Evolutionary conservation across 2,888 invertebrate genomes (phyloP).

Genomic region (Norana najaformis): DNA sequence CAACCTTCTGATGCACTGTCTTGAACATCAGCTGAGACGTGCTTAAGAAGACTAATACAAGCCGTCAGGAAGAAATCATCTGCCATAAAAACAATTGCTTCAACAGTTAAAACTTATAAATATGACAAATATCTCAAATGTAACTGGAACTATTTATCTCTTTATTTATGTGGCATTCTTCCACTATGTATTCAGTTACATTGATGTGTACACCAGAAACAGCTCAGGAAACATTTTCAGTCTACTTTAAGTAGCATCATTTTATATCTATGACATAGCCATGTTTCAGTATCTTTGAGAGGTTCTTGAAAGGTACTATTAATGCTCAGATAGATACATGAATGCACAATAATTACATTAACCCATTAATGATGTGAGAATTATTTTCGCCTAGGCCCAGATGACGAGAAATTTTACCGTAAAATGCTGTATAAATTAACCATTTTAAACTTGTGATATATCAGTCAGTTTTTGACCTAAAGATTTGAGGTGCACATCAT

Average conservation of each 20-base stretch:
- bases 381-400: no score
- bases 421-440: no score
- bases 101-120: not conserved
- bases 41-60: constrained; percentile 81
- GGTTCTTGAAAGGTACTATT: not conserved
- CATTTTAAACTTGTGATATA: no score
- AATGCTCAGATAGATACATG: not conserved
- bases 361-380: no score
- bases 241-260: not conserved
- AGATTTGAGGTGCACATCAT: no score
- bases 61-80: constrained; percentile 88
- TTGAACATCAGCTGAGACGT: constrained; percentile 69
- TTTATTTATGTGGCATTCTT: not conserved
- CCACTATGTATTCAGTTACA: not conserved
- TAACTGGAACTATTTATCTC: not conserved
- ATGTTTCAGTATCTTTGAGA: not conserved
- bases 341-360: no score
- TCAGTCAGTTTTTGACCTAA: no score
- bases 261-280: not conserved
- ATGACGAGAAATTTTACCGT: no score
- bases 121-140: not conserved
- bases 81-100: constrained; percentile 54
- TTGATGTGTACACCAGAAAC: not conserved
- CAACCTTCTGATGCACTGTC: constrained; percentile 22
- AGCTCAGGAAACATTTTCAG: not conserved